Base-by-base conservation (phyloP, 2,888 invertebrate genomes). In the Pocota personata region DNA sequence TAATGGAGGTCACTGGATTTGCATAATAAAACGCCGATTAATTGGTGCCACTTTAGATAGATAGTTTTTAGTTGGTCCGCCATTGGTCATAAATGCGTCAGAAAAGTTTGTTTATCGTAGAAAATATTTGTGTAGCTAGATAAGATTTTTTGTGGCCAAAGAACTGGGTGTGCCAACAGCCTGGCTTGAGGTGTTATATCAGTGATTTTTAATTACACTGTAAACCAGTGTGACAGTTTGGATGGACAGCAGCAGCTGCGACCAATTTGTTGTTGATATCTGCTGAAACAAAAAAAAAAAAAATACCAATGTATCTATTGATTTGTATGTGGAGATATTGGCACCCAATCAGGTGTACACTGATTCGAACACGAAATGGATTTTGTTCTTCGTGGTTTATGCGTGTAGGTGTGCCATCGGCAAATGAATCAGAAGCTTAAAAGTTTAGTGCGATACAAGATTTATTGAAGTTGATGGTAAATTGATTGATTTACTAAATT, bases 1-100 rank as follows among this genome's bases (percentile, higher is more conserved):
- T 79, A 79, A 79, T 84, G 69, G 79, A 69, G 83, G 83, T 79
- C 83, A 73, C 27, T 79, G 75, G 69, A 84, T 79, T 84, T 84
- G 69, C 79, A 84, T 84, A 84, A 67, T 72, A 79, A 84, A 79
- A 75, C 43, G 35, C 83, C 79, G 75, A 84, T 84, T 84, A 75
- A 83, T 83, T 75, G 79, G 40, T 46, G 60, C 35, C 73, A 83
- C 79, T 79, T 83, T 30, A 82, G 77, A 72, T 78, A 67, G 21
- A 48, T 40, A 14, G 3, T 10, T 21, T 19, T 21, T 3, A 6
- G 16, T 14, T 14, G n/a, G 40, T 5, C 40, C 40, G 14, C n/a
- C 32, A 32, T 37, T 37, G 37, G 24, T 50, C 50, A 24, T 52
- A 52, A 52, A 27, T 52, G 12, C 27, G 27, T 52, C 66, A 37